Conservation (phyloP, 2,888 invertebrate species). For the Cabera pusaria region DNA sequence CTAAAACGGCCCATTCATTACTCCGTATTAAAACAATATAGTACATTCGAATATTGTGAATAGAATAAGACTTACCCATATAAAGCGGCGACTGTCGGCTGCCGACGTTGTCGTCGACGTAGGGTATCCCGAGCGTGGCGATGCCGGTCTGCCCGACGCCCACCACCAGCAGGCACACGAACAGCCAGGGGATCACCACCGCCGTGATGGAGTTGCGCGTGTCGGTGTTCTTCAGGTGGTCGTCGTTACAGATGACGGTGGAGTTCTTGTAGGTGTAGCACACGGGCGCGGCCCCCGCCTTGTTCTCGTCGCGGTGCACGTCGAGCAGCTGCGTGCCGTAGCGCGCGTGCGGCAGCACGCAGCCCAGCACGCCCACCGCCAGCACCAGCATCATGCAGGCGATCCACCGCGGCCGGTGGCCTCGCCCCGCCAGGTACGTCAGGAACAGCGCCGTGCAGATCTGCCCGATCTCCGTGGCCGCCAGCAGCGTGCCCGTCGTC, state of each 20-base stretch:
- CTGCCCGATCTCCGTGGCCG: constrained; percentile 96
- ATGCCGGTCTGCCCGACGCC: constrained; percentile 97
- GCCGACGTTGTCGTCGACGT: constrained; percentile 96
- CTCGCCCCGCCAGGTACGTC: constrained; percentile 95
- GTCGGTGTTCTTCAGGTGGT: constrained; percentile 85
- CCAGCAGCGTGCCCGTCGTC: constrained; percentile 94
- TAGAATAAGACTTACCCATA: constrained; percentile 87
- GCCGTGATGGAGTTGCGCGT: constrained; percentile 90
- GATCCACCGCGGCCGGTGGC: constrained; percentile 96
- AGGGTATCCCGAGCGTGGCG: constrained; percentile 95
- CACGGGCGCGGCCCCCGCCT: constrained; percentile 62
- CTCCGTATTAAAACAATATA: background rate
- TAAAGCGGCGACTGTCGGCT: constrained; percentile 96
- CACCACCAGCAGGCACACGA: constrained; percentile 93
- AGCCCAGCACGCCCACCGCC: constrained; percentile 92
- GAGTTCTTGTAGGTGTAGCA: constrained; percentile 52
- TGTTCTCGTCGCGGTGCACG: constrained; percentile 61
- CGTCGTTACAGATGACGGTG: constrained; percentile 80
- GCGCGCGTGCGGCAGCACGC: constrained; percentile 93
- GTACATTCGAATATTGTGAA: background rate
- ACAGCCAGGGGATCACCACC: constrained; percentile 93
- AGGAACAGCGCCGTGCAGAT: constrained; percentile 94
- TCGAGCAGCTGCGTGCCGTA: constrained; percentile 89
- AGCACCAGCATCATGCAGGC: constrained; percentile 96
- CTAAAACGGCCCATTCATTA: constrained; percentile 14